Evolutionary conservation across 2,797 vertebrate genomes (phyloP).

Genomic region (Mormyrops boulengeri): DNA sequence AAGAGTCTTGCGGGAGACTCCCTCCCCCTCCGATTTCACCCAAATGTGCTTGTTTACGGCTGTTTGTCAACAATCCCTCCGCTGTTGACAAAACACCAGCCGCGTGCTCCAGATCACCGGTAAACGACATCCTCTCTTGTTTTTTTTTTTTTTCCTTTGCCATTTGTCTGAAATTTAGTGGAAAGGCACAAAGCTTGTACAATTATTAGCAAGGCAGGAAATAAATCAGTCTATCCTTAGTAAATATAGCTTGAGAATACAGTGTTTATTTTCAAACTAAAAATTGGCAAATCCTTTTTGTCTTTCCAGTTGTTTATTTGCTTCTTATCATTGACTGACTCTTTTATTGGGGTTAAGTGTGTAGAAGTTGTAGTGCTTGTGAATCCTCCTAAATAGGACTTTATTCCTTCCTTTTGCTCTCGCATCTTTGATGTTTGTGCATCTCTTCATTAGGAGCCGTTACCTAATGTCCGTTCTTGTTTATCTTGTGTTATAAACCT

Average conservation of each 20-base stretch:
- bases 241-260: neutral
- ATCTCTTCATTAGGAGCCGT: neutral
- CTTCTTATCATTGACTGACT: neutral
- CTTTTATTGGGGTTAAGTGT: neutral
- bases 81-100: constrained; percentile 15
- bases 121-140: neutral
- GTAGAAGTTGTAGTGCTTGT: neutral
- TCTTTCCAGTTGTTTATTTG: neutral
- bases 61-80: constrained; percentile 21
- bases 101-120: neutral
- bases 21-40: constrained; percentile 19
- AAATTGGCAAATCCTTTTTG: neutral
- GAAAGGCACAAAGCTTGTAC: neutral
- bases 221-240: neutral
- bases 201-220: neutral
- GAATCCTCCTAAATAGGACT: neutral
- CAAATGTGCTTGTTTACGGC: constrained; percentile 21
- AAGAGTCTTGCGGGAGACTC: constrained; percentile 9
- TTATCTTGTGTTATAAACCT: neutral
- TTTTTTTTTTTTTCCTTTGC: neutral
- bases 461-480: neutral
- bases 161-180: neutral
- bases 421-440: neutral
- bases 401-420: neutral
- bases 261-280: neutral